Conservation (phyloP, 2,113 vertebrate genomes). For the Tyto alba region DNA sequence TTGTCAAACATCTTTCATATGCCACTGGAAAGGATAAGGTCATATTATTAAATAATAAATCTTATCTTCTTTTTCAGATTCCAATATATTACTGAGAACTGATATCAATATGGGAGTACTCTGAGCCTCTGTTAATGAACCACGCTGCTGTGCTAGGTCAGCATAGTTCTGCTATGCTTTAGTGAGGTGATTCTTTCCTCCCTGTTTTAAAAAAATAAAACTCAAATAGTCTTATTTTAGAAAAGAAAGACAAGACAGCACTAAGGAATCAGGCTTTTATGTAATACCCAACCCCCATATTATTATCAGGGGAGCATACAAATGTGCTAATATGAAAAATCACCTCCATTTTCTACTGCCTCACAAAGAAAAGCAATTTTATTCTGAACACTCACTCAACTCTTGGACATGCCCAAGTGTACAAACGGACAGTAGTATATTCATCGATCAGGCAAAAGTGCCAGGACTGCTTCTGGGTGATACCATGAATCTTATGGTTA, state of each 20-base stretch:
- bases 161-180: not conserved
- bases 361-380: slow-evolving; percentile 41
- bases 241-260: not conserved
- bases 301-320: not conserved
- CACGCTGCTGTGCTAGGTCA: not conserved
- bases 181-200: not conserved
- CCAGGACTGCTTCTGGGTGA: not conserved
- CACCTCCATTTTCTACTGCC: not conserved
- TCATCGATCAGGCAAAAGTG: not conserved
- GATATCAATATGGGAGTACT: slow-evolving; percentile 12
- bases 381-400: slow-evolving; percentile 10
- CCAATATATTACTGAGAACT: not conserved
- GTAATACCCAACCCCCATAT: not conserved
- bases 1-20: slow-evolving; percentile 34
- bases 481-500: not conserved
- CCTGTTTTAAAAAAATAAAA: not conserved
- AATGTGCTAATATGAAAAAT: slow-evolving; percentile 24
- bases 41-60: slow-evolving; percentile 33
- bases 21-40: not conserved
- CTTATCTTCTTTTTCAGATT: slow-evolving; percentile 2
- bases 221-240: not conserved
- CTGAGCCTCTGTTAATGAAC: slow-evolving; percentile 8
- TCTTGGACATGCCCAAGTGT: not conserved
- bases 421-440: not conserved
- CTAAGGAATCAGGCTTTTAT: not conserved